Evolutionary conservation across 2,797 vertebrate genomes (phyloP).

Genomic region (Serranus cabrilla): DNA sequence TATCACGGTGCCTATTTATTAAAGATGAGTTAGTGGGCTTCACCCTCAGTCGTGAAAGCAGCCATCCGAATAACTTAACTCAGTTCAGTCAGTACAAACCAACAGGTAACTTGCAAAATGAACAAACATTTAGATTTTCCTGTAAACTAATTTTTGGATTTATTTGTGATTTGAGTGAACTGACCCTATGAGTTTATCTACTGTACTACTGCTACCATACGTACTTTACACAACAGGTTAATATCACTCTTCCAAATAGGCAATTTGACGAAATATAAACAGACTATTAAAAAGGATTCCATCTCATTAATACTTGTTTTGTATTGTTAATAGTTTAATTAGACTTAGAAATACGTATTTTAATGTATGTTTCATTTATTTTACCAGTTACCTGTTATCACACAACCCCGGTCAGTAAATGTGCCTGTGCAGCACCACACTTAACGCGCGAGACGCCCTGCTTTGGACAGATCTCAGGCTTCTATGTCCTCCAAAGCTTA

Average conservation of each 20-base stretch:
- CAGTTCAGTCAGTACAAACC: constrained; percentile 1
- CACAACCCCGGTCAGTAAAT: constrained; percentile 7
- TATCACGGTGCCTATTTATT: neutral
- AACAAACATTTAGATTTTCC: neutral
- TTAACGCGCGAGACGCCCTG: constrained; percentile 1
- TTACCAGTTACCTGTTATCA: constrained; percentile 31
- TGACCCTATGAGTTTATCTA: neutral
- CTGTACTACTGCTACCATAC: too few species aligned
- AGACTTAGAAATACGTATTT: constrained; percentile 3
- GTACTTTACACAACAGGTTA: neutral
- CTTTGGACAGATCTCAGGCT: constrained; percentile 27
- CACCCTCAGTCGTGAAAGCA: constrained; percentile 6
- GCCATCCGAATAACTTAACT: neutral
- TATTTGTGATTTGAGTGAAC: neutral
- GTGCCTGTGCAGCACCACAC: constrained; percentile 10
- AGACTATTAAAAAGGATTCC: neutral
- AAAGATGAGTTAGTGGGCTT: constrained; percentile 9
- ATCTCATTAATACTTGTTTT: neutral
- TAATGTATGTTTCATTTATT: constrained; percentile 18
- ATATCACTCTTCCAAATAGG: neutral
- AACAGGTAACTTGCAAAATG: constrained; percentile 25
- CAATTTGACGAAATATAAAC: neutral
- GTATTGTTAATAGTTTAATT: neutral
- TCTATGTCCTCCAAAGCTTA: constrained; percentile 4
- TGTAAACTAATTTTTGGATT: neutral